Evolutionary conservation across 2,888 invertebrate genomes (phyloP).

Genomic region (Gortyna flavago): DNA sequence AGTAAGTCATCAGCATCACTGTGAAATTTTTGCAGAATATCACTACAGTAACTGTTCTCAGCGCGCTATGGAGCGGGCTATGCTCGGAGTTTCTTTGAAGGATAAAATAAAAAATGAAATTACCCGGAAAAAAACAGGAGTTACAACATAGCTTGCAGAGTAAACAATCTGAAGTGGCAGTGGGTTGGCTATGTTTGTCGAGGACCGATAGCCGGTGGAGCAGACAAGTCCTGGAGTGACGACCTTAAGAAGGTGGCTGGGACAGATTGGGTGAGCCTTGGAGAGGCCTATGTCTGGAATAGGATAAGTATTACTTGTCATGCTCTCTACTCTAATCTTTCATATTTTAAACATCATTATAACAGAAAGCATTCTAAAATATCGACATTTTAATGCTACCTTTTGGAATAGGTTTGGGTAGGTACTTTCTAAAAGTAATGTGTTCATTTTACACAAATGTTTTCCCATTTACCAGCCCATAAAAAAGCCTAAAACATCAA

Average conservation of each 20-base stretch:
- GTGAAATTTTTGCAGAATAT: no score
- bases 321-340: neutral
- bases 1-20: no score
- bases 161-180: neutral
- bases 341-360: neutral
- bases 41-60: neutral
- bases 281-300: neutral
- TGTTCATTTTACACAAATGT: neutral
- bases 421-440: constrained; percentile 3
- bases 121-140: neutral
- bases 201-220: neutral
- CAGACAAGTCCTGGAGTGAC: neutral
- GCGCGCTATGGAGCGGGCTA: neutral
- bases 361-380: neutral
- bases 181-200: neutral
- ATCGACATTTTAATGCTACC: neutral
- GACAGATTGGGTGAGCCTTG: neutral
- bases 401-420: neutral
- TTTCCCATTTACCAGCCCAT: neutral
- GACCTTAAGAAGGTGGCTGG: neutral
- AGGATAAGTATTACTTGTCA: neutral
- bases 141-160: neutral
- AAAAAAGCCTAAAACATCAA: neutral
- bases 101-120: neutral
- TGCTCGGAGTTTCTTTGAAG: neutral